Evolutionary conservation across 2,888 invertebrate genomes (phyloP).

Genomic region (Acrocera orbiculus): DNA sequence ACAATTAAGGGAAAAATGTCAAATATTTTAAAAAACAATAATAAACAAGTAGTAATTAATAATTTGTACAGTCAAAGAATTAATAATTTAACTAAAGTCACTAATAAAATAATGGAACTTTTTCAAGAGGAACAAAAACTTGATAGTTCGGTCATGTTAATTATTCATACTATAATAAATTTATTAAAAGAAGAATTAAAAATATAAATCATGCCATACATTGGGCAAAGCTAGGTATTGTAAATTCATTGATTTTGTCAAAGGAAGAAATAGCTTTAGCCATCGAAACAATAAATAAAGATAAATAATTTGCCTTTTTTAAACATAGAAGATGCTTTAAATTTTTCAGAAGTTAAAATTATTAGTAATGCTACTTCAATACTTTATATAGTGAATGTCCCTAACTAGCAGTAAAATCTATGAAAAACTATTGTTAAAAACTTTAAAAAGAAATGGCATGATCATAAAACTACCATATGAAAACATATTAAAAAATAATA

Average conservation of each 20-base stretch:
- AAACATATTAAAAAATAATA: conserved; percentile 1
- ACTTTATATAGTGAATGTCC: conserved; percentile 4
- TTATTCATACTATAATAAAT: conserved; percentile 9
- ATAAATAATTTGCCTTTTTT: neutral
- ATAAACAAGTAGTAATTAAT: conserved; percentile 6
- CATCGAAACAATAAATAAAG: neutral
- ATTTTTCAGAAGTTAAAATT: conserved; percentile 6
- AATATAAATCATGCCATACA: conserved; percentile 11
- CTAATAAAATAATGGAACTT: conserved; percentile 1
- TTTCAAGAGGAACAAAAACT: neutral
- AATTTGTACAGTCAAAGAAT: conserved; percentile 4
- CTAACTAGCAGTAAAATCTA: neutral
- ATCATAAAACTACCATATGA: conserved; percentile 3
- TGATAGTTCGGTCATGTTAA: no score
- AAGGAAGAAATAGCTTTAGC: conserved; percentile 6
- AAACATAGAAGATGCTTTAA: conserved; percentile 2
- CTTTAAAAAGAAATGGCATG: conserved; percentile 3
- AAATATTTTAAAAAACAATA: no score
- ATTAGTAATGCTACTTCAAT: conserved; percentile 3
- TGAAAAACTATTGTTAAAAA: conserved; percentile 4
- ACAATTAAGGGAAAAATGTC: conserved; percentile 2
- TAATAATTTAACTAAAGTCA: conserved; percentile 4
- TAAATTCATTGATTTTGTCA: conserved; percentile 12
- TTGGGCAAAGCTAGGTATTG: conserved; percentile 11
- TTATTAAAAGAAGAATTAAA: conserved; percentile 10